Base-by-base conservation (phyloP, 2,113 vertebrate genomes). In the Capreolus pygargus region DNA sequence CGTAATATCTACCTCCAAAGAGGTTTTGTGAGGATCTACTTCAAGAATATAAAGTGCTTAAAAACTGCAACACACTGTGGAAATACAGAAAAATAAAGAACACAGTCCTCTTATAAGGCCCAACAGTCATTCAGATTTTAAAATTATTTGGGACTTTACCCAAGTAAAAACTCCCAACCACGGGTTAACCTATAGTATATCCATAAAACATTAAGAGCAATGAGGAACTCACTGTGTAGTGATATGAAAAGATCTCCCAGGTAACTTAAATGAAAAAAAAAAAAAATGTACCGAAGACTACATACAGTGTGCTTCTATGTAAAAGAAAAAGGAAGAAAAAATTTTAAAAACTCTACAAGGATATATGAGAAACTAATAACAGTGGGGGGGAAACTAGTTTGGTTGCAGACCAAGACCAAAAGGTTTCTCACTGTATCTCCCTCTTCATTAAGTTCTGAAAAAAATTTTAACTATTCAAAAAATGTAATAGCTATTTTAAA, bases 91-190 rank as follows among this genome's bases (percentile, higher is more conserved):
- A 97, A 97, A 97, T 85, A 50, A 96, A 96, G 54, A 87, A 14
- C 16, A 28, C 23, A 85, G 54, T 78, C 89, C 70, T 96, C 52
- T 86, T 25, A 21, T 76, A 45, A 82, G 30, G 60, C n/a, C 89
- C 74, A 82, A 83, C 91, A 27, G 36, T 93, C 92, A 86, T 91
- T 91, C 61, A 82, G 43, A 90, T 84, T 94, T 94, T 86, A 86
- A 87, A 97, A 93, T 93, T 50, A 94, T 45, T 27, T 76, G 61
- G 83, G 86, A 89, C 86, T 97, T 96, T 76, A 95, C 83, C 50
- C 52, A 95, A 86, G 55, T 84, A 64, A 97, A 94, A 97, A 97
- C 92, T 95, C 85, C 94, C 94, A 74, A 79, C 85, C 86, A 89
- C 85, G 94, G 60, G 36, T 90, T 97, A 88, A 97, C 85, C 86